phyloP scores from a whole-genome alignment of 2,797 vertebrate genomes.

The Miichthys miiuy region DNA sequence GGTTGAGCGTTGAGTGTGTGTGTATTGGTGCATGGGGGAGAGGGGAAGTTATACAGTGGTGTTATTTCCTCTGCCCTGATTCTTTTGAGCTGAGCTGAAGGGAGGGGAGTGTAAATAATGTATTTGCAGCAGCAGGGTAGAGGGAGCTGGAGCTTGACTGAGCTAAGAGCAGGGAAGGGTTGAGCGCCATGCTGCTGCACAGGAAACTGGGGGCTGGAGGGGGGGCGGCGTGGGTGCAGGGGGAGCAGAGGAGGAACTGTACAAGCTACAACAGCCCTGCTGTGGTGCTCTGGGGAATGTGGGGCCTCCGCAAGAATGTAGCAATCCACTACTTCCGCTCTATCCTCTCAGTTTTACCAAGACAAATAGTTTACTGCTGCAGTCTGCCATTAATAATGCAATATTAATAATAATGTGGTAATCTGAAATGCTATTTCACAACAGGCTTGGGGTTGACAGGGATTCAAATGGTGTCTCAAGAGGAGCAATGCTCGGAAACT shows the following conservation, averaged over 20 bases:
- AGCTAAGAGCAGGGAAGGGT: constrained; percentile 46
- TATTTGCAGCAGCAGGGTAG: constrained; percentile 71
- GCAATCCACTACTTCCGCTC: constrained; percentile 71
- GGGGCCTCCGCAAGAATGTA: constrained; percentile 74
- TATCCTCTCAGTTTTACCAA: constrained; percentile 40
- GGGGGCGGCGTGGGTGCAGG: neutral
- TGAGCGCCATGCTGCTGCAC: constrained; percentile 68
- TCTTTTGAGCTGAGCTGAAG: constrained; percentile 74
- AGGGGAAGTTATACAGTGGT: constrained; percentile 66
- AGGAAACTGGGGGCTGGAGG: constrained; percentile 63
- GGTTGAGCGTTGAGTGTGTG: constrained; percentile 41
- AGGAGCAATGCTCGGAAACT: constrained; percentile 27
- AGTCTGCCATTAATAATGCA: constrained; percentile 42
- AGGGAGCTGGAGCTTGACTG: constrained; percentile 63
- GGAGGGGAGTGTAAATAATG: constrained; percentile 83
- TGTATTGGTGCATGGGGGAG: constrained; percentile 15
- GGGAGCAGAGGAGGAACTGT: constrained; percentile 32
- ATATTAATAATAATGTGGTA: constrained; percentile 24
- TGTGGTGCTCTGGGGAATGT: constrained; percentile 69
- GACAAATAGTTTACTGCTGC: constrained; percentile 47
- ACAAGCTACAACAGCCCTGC: constrained; percentile 43
- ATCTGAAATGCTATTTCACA: constrained; percentile 34
- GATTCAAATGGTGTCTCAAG: constrained; percentile 16
- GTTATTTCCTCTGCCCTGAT: constrained; percentile 84
- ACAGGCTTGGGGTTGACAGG: constrained; percentile 18